These are phyloP conservation scores for Chrysoperla carnea DNA, from an alignment of 1,140 invertebrate genomes.

Conservation along the genomic window DNA sequence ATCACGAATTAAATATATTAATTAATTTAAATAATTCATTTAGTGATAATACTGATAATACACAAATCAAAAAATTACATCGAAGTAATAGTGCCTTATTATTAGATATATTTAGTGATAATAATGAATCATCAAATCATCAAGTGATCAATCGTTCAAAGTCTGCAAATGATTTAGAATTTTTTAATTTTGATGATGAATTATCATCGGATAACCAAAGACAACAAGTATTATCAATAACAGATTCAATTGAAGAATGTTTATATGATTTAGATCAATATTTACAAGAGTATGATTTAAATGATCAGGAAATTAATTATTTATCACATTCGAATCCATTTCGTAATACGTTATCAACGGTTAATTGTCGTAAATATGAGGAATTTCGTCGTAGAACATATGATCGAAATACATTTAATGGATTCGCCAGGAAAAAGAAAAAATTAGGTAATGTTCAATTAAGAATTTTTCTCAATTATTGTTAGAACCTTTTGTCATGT, in stretches of 20 bases:
- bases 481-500: no score
- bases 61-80: no score
- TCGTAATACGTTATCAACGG: slow-evolving; percentile 1
- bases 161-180: background rate
- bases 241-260: slow-evolving; percentile 14
- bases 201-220: background rate
- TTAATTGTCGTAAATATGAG: background rate
- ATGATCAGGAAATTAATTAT: slow-evolving; percentile 1
- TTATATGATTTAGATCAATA: slow-evolving; percentile 20
- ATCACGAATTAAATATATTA: no score
- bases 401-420: no score
- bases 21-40: no score
- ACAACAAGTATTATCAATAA: no score
- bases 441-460: no score
- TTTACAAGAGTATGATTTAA: slow-evolving; percentile 12
- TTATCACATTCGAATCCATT: slow-evolving; percentile 1
- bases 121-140: no score
- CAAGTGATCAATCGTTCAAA: background rate
- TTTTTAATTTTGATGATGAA: background rate
- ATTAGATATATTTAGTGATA: background rate
- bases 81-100: background rate
- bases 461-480: no score
- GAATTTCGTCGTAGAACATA: no score
- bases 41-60: no score
- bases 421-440: no score